Conservation (phyloP, 2,113 vertebrate species). For the Festucalex cinctus region DNA sequence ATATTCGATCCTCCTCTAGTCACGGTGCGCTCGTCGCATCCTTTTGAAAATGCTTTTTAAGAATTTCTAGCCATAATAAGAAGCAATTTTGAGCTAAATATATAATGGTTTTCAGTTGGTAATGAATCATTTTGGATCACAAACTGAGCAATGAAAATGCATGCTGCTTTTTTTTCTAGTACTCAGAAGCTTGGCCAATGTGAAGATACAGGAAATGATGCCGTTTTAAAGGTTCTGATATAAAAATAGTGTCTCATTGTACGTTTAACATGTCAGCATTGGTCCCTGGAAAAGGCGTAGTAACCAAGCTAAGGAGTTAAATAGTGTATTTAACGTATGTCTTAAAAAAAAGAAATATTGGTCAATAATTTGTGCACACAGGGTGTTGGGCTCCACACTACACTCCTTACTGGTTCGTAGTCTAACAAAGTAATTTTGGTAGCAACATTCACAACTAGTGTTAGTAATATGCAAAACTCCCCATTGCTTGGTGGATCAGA, state of each 20-base stretch:
- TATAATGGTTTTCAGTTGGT: constrained; percentile 32
- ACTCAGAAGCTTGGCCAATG: constrained; percentile 24
- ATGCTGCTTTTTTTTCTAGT: constrained; percentile 30
- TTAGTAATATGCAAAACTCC: no score
- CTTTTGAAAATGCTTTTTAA: constrained; percentile 9
- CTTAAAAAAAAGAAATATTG: no score
- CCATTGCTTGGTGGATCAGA: no score
- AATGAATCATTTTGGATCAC: constrained; percentile 24
- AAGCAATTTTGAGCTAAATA: constrained; percentile 30
- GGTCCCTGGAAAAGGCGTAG: neutral
- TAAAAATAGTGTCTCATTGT: neutral
- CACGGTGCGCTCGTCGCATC: constrained; percentile 9
- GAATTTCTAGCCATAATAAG: constrained; percentile 28
- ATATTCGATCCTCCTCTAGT: constrained; percentile 23
- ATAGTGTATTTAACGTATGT: neutral
- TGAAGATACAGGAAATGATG: neutral
- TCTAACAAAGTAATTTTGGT: no score
- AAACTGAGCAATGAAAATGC: constrained; percentile 12
- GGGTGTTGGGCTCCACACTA: no score
- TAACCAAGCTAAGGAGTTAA: neutral
- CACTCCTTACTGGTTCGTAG: no score
- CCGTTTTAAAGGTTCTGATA: neutral
- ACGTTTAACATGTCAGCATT: no score
- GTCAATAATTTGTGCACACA: no score
- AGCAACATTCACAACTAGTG: no score